Percentiles rank a stretch among this genome's conserved stretches.
phyloP scores from a whole-genome alignment of 1,140 invertebrate genomes.

The Colletes gigas region DNA sequence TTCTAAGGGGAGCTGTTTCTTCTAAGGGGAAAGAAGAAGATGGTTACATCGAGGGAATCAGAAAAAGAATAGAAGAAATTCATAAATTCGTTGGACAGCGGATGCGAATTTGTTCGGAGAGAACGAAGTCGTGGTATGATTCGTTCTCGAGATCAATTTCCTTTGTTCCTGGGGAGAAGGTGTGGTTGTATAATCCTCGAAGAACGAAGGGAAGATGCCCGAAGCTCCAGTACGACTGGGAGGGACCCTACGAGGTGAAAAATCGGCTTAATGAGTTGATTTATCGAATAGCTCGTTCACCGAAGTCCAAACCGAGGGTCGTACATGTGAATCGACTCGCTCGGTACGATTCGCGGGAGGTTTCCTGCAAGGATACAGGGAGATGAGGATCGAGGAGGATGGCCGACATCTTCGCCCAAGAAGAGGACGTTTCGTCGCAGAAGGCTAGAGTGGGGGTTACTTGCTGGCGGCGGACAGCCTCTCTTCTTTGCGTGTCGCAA shows the following conservation, averaged over 20 bases:
- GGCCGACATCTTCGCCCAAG: too few species aligned
- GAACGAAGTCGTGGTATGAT: background rate
- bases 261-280: too few species aligned
- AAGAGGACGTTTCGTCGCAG: background rate
- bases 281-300: too few species aligned
- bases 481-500: background rate
- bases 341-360: too few species aligned
- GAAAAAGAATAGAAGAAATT: background rate
- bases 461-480: background rate
- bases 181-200: background rate
- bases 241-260: too few species aligned
- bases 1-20: background rate
- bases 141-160: background rate
- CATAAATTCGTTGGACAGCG: background rate
- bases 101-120: background rate
- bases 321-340: too few species aligned
- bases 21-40: background rate
- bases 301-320: too few species aligned
- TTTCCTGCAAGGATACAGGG: too few species aligned
- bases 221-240: too few species aligned
- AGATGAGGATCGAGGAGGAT: too few species aligned
- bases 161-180: background rate
- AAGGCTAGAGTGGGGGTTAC: background rate
- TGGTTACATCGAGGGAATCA: background rate
- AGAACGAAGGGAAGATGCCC: background rate